Base-by-base conservation (phyloP, 1,140 invertebrate genomes). In the Drosophila asahinai region DNA sequence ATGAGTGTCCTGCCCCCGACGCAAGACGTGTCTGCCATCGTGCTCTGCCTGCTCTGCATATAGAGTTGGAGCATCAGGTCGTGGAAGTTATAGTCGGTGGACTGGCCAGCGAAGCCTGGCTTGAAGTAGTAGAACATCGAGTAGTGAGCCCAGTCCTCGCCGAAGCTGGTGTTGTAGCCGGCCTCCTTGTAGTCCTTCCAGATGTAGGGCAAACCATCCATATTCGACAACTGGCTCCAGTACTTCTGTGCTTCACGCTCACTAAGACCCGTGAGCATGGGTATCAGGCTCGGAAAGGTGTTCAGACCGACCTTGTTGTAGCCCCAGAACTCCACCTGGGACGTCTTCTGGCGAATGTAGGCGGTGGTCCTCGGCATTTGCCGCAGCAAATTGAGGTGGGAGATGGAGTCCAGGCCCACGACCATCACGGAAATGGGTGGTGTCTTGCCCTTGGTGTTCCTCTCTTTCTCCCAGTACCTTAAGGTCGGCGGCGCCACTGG, bases 51-150 rank as follows among this genome's bases (percentile, higher is more conserved):
- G 0, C 73, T 67, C 43, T 93, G 95, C 94, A 51, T n/a, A 30
- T 38, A 45, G 42, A 61, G 42, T 19, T 59, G 33, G 8, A 22
- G 15, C 68, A 76, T 52, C 6, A 58, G 25, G 1, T 62, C 59
- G 14, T 49, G 72, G 4, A 77, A 25, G 22, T 61, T 67, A 6
- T 77, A 33, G 4, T 77, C 75, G 2, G 72, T 77, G 1, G 55
- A 30, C 2, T 14, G 15, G 0, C 0, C n/a, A 11, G 94, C 93
- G 86, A 98, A 98, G 1, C 97, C 97, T 14, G 93, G 93, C 86
- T 96, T 96, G 3, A 94, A 81, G 87, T 96, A 97, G 91, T 97
- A 97, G 81, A 97, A 98, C 2, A 96, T 95, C 2, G 95, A 95
- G 30, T 97, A 95, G 12, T 93, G 89, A 0, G 95, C 94, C 95